Conservation (phyloP, 2,113 vertebrate genomes). For the Rissa tridactyla region DNA sequence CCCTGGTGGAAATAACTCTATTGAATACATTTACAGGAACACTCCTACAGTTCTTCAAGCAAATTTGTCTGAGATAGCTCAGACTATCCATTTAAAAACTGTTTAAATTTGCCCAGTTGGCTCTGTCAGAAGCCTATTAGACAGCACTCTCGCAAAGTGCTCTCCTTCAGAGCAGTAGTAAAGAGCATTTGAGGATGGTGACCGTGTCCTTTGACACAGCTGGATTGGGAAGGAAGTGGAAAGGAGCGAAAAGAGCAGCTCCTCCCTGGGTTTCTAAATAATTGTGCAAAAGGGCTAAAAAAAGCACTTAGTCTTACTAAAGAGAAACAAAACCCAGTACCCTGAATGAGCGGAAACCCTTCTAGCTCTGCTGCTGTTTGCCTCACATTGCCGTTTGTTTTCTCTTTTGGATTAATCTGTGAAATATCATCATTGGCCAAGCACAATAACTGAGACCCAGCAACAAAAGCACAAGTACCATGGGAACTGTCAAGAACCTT, state of each 20-base stretch:
- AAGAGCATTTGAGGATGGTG: neutral
- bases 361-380: neutral
- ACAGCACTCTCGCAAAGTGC: neutral
- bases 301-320: neutral
- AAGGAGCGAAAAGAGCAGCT: neutral
- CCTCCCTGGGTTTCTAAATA: neutral
- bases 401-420: neutral
- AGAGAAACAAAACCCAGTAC: neutral
- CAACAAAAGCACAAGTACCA: neutral
- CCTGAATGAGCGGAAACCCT: neutral
- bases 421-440: neutral
- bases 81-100: neutral
- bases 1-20: neutral
- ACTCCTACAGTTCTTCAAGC: neutral
- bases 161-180: neutral
- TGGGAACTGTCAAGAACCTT: neutral
- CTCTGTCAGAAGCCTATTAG: neutral
- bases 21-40: neutral
- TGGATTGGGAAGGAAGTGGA: conserved; percentile 1
- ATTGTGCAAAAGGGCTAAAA: neutral
- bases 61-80: neutral
- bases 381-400: neutral
- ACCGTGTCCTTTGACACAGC: neutral
- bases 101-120: neutral
- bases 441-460: neutral